These are phyloP conservation scores for Ploceus nigricollis DNA, from an alignment of 2,113 vertebrate genomes.

Conservation along the genomic window DNA sequence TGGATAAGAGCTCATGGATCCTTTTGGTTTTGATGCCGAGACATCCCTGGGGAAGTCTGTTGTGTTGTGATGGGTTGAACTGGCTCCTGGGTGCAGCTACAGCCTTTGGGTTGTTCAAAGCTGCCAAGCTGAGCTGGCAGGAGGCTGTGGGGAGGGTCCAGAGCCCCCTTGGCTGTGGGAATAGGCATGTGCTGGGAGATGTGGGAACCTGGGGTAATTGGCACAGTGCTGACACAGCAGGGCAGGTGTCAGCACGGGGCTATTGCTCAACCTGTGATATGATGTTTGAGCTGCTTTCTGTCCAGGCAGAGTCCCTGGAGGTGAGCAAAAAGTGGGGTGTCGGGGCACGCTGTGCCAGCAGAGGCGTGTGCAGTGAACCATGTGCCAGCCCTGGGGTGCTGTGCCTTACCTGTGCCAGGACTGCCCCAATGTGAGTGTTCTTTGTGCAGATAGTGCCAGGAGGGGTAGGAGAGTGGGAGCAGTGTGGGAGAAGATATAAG, in stretches of 20 bases:
- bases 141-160: not conserved
- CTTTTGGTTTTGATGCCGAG: not conserved
- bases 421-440: rapidly evolving
- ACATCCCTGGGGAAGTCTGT: not conserved
- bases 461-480: not conserved
- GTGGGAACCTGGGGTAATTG: not conserved
- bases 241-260: not conserved
- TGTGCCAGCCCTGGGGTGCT: rapidly evolving
- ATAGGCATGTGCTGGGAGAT: rapidly evolving
- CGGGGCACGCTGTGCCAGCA: rapidly evolving
- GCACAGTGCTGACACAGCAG: not conserved
- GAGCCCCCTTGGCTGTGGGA: not conserved
- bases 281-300: not conserved
- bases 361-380: not conserved
- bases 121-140: rapidly evolving
- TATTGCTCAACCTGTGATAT: not conserved
- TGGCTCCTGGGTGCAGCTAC: not conserved
- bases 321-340: not conserved
- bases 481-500: rapidly evolving
- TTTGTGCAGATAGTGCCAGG: not conserved
- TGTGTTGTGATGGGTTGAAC: not conserved
- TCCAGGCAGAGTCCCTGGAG: not conserved
- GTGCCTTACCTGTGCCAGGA: not conserved
- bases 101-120: not conserved
- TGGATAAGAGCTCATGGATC: rapidly evolving